Percentiles rank a stretch among this genome's conserved stretches.
These are phyloP conservation scores for Papilio dardanus DNA, from an alignment of 1,140 invertebrate species.

Conservation along the genomic window DNA sequence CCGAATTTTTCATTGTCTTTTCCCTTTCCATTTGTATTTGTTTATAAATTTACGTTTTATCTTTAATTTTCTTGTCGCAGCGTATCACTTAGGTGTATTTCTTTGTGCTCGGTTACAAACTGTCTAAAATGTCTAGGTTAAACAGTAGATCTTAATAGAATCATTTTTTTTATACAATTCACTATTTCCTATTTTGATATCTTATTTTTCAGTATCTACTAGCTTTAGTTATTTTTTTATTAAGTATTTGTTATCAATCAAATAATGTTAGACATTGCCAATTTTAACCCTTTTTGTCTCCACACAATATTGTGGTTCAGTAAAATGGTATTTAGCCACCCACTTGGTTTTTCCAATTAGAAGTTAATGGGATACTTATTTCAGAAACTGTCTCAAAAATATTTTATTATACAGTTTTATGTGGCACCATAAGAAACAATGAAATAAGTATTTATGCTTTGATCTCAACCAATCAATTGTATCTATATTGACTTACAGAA, in stretches of 20 bases:
- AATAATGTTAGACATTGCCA: not conserved
- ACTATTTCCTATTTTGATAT: not conserved
- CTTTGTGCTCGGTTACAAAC: not conserved
- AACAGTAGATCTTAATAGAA: not conserved
- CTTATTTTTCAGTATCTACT: not conserved
- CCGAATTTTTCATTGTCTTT: slow-evolving; percentile 27
- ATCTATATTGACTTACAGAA: slow-evolving; percentile 49
- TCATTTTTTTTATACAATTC: not conserved
- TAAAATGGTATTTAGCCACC: not conserved
- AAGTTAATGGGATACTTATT: not conserved
- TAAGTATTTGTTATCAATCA: not conserved
- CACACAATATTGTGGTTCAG: not conserved
- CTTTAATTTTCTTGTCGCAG: not conserved
- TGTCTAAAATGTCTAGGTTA: not conserved
- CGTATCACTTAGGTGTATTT: not conserved
- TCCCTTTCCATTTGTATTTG: not conserved
- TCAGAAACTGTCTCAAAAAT: too few relatives aligned
- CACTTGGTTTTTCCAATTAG: not conserved
- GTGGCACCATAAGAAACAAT: not conserved
- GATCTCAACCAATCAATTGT: not conserved
- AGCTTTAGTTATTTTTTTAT: not conserved
- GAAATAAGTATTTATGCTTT: not conserved
- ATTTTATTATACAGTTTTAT: too few relatives aligned
- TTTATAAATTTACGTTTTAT: not conserved
- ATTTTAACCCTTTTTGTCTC: not conserved